Evolutionary conservation across 64 coral and sea anemone species (phyloP).

Genomic region (Stichodactyla mertensii): DNA sequence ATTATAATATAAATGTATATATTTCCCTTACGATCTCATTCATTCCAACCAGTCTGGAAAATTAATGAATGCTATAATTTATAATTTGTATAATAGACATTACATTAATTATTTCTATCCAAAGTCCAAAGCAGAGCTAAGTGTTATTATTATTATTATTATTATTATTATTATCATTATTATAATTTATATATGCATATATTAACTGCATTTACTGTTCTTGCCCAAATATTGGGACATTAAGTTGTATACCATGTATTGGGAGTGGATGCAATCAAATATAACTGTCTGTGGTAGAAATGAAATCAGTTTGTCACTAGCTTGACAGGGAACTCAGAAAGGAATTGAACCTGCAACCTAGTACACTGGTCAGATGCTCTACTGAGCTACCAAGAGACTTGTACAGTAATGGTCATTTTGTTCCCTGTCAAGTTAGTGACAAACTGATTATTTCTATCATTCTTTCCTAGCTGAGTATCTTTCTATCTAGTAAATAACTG

Average conservation of each 20-base stretch:
- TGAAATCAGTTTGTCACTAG: too few species aligned
- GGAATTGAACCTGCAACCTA: too few species aligned
- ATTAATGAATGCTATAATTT: neutral
- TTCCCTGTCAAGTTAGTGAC: too few species aligned
- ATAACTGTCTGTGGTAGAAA: neutral
- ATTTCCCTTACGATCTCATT: neutral
- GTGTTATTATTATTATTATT: conserved; percentile 6
- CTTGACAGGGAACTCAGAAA: too few species aligned
- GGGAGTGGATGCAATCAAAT: neutral
- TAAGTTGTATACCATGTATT: conserved; percentile 14
- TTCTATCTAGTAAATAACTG: too few species aligned
- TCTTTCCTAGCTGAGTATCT: too few species aligned
- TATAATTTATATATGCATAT: conserved; percentile 45
- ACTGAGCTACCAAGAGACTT: too few species aligned
- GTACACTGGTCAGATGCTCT: too few species aligned
- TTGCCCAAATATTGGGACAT: conserved; percentile 67
- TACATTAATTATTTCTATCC: neutral
- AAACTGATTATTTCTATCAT: too few species aligned
- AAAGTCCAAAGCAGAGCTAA: conserved; percentile 15
- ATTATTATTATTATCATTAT: neutral
- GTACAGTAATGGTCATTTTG: too few species aligned
- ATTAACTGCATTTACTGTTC: conserved; percentile 65
- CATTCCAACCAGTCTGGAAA: neutral
- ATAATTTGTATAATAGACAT: neutral
- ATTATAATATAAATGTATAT: conserved; percentile 3